Base-by-base conservation (phyloP, 30 jellyfish, hydroid and myxozoan species). In the Morbakka virulenta region DNA sequence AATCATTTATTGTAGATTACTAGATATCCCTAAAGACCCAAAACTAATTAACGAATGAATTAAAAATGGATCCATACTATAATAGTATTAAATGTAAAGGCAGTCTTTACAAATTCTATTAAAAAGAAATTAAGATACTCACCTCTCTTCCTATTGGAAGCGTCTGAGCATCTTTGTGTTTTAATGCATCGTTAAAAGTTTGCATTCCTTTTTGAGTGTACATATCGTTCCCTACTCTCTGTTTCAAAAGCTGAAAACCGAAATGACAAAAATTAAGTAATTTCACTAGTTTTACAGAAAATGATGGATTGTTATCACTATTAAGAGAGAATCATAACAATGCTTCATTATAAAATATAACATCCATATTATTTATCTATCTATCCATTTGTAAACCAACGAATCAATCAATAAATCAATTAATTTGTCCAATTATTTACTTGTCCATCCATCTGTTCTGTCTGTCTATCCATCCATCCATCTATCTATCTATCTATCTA, bases 171-270 rank as follows among this genome's bases (percentile, higher is more conserved):
- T 84, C 98, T 74, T 92, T 92, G 52, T 90, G 86, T 64, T 92
- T 92, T 13, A 82, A 84, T 14, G 96, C 98, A 34, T 92, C 84
- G 73, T 92, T 92, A 62, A 77, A 92, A 0, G 98, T 92, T 63
- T 92, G 98, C 89, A 92, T 80, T 33, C 96, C 98, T 29, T 95
- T 85, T 11, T 92, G 87, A 28, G 82, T 87, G 41, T 85, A 92
- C 98, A 92, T 92, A 72, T 92, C 98, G 52, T 92, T 92, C 52
- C 98, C 98, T 49, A 70, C 86, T 13, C 98, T 90, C 48, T 86
- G 80, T 63, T 80, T 70, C 69, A 95, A 65, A 34, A 92, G 61
- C 98, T 92, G 72, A 47, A 83, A 32, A 22, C 31, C 25, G 66
- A n/a, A n/a, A 11, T 25, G 25, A 28, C 0, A 30, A 48, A 21